These are phyloP conservation scores for Acyrthosiphon pisum DNA, from an alignment of 1,140 invertebrate genomes.

Conservation along the genomic window DNA sequence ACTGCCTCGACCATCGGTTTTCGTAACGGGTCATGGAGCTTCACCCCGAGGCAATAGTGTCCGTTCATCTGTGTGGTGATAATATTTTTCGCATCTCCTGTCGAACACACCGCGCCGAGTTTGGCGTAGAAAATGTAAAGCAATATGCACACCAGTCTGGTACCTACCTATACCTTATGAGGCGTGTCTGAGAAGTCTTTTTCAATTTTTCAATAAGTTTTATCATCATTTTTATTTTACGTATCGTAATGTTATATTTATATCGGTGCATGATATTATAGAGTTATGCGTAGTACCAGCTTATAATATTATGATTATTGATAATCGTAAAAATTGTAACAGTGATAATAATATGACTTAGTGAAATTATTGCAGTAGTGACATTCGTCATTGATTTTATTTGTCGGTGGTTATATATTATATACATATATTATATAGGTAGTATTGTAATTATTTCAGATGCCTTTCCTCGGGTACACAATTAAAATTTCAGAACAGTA, in stretches of 20 bases:
- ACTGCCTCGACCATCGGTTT: not conserved
- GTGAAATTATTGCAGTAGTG: not conserved
- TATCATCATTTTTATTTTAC: not conserved
- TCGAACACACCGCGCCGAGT: not conserved
- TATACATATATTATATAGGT: too few relatives aligned
- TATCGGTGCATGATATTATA: not conserved
- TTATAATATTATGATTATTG: not conserved
- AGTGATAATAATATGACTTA: not conserved
- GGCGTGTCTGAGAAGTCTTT: not conserved
- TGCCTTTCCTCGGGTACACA: not conserved
- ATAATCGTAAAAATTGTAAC: not conserved
- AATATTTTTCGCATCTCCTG: not conserved
- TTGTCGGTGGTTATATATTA: not conserved
- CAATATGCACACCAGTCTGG: too few relatives aligned
- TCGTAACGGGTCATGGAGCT: slow-evolving; percentile 23
- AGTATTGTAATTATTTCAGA: not conserved
- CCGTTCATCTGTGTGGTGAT: slow-evolving; percentile 7
- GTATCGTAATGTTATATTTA: not conserved
- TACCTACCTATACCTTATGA: not conserved
- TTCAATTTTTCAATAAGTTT: not conserved
- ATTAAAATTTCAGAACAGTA: not conserved
- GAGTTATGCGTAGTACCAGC: not conserved
- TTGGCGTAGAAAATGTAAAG: not conserved
- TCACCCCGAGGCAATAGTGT: not conserved
- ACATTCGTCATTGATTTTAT: not conserved